phyloP scores from a whole-genome alignment of 2,797 vertebrate genomes.

The Leptoclinus maculatus region DNA sequence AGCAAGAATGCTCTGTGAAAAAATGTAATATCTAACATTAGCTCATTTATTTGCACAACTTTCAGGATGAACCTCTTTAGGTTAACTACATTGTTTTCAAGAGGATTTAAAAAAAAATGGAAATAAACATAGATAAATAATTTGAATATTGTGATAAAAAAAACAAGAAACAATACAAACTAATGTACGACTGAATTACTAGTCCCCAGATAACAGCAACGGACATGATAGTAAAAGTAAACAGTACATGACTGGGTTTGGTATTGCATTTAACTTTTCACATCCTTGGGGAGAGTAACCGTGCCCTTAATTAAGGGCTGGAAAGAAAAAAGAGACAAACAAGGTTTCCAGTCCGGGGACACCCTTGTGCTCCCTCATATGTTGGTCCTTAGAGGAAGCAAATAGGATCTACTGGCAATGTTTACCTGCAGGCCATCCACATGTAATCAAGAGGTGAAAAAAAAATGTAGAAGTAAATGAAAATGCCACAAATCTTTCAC shows the following conservation, averaged over 20 bases:
- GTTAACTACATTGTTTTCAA: background rate
- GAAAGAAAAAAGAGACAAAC: slow-evolving; percentile 29
- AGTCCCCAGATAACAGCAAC: background rate
- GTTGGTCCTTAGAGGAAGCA: slow-evolving; percentile 47
- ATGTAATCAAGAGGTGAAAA: slow-evolving; percentile 74
- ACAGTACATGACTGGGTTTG: slow-evolving; percentile 20
- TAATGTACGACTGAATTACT: background rate
- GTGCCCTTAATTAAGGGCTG: slow-evolving; percentile 22
- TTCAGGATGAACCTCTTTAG: background rate
- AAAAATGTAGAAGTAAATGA: slow-evolving; percentile 68
- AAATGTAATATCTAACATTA: background rate
- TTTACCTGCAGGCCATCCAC: slow-evolving; percentile 66
- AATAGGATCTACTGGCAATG: slow-evolving; percentile 63
- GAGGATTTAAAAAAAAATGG: background rate
- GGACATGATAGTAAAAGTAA: slow-evolving; percentile 10
- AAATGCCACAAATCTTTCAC: slow-evolving; percentile 71
- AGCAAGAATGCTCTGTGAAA: background rate
- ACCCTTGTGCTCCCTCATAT: slow-evolving; percentile 43
- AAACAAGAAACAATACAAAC: background rate
- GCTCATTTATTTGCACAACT: background rate
- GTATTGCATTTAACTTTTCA: slow-evolving; percentile 25
- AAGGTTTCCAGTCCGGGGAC: slow-evolving; percentile 34
- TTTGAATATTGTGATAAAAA: background rate
- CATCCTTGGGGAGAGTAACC: slow-evolving; percentile 20
- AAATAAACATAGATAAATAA: background rate